Evolutionary conservation across 2,797 vertebrate species (phyloP), one percentile per base, ranked within the genome.

Genomic region (Chelmon rostratus): DNA sequence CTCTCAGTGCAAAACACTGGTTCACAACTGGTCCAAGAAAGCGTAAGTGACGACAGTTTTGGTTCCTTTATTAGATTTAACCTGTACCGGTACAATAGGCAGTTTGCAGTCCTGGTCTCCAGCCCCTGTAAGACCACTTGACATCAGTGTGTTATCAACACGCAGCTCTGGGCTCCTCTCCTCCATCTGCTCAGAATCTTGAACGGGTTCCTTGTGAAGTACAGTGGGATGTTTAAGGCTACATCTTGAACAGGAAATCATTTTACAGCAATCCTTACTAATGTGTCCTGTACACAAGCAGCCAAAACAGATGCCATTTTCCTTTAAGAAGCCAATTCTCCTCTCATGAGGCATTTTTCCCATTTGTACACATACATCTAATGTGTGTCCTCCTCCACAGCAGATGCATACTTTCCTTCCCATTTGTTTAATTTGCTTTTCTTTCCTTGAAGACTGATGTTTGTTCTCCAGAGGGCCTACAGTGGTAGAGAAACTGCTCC

Each of bases 361-460:
- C 49, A 50, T 50, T 52, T 42, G 18, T 57, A 25, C 57, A 62
- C 57, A 68, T 44, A 44, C 19, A 21, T 62, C 49, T 54, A 80
- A 46, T 40, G 50, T 49, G 19, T 50, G 58, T 68, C 28, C 71
- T 52, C 28, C 59, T 58, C 37, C 58, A 73, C 68, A 82, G 52
- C n/a, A 77, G 25, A 78, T 15, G 25, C 68, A 73, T 44, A 42
- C n/a, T 9, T 31, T 65, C 31, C 25, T 76, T 68, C 11, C 50
- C 33, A 53, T 19, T 68, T 31, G 31, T 33, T 25, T 54, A 6
- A 23, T 50, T 40, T 65, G 54, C 31, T 46, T 46, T 46, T 46
- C 44, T 46, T 46, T 46, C 44, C 44, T 46, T 46, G 44, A 16
- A 46, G 44, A 19, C 28, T 76, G 50, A 61, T n/a, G 0, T 2